A percentile compares a stretch with the other conserved stretches of the same genome.
These are phyloP conservation scores for Melanchra persicariae DNA, from an alignment of 2,888 invertebrate genomes.

Conservation along the genomic window DNA sequence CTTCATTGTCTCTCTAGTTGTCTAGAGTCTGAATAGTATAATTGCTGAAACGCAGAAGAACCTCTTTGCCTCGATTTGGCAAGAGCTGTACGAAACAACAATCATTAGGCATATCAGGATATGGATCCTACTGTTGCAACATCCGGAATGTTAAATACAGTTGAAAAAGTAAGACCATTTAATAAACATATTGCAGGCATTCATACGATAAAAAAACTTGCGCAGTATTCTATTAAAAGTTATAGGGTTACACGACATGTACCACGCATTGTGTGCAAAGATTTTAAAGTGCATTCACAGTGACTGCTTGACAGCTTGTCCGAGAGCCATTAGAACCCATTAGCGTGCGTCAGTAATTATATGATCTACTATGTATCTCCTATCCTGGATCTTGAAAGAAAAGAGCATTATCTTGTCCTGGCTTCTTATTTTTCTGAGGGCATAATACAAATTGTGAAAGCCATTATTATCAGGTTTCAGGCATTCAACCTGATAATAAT, in stretches of 20 bases:
- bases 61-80: constrained; percentile 1
- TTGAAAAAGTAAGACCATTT: constrained; percentile 14
- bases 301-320: constrained; percentile 12
- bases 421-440: neutral
- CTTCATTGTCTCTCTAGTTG: neutral
- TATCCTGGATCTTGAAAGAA: constrained; percentile 11
- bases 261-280: constrained; percentile 32
- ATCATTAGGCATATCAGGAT: constrained; percentile 5
- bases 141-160: constrained; percentile 7
- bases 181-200: constrained; percentile 19
- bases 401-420: neutral
- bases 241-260: constrained; percentile 9
- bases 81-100: neutral
- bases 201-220: constrained; percentile 13
- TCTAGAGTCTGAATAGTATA: neutral
- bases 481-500: too few relatives aligned
- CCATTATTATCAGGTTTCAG: neutral
- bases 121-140: constrained; percentile 11
- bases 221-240: constrained; percentile 24
- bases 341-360: constrained; percentile 26
- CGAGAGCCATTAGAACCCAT: constrained; percentile 9
- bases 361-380: constrained; percentile 10
- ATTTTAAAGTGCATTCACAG: constrained; percentile 23
- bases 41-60: neutral
- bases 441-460: neutral